A percentile compares a stretch with the other conserved stretches of the same genome.
Evolutionary conservation across 1,140 invertebrate genomes (phyloP).

Genomic region (Tetramorium parvispinum): DNA sequence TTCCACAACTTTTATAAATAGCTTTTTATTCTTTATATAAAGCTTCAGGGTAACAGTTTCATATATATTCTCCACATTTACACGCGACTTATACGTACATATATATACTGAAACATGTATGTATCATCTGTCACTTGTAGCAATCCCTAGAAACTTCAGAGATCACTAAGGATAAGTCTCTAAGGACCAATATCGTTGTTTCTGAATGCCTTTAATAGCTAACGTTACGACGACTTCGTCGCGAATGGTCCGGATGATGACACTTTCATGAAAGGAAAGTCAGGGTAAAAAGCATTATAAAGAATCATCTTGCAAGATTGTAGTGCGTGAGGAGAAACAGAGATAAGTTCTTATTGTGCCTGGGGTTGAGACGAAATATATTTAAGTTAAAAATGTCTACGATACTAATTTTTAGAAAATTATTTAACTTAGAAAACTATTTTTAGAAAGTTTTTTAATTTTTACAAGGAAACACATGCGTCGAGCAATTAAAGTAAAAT

Average conservation of each 20-base stretch:
- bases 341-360: conserved; percentile 25
- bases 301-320: conserved; percentile 6
- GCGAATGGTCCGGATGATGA: conserved; percentile 10
- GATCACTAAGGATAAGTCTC: conserved; percentile 38
- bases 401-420: background rate
- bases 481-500: background rate
- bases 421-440: background rate
- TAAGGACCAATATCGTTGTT: conserved; percentile 30
- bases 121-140: conserved; percentile 18
- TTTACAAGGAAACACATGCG: background rate
- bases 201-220: conserved; percentile 3
- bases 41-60: background rate
- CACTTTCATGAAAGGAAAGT: conserved; percentile 26
- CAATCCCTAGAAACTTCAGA: conserved; percentile 39
- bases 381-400: background rate
- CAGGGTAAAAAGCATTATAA: conserved; percentile 18
- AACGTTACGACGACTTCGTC: background rate
- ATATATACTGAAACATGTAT: background rate
- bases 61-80: background rate
- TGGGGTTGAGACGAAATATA: background rate
- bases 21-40: background rate
- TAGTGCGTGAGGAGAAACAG: conserved; percentile 6
- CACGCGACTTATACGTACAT: background rate
- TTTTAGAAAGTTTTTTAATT: background rate
- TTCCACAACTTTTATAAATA: background rate